These are phyloP conservation scores for Homarus americanus DNA, from an alignment of 1,140 invertebrate genomes.

Conservation along the genomic window DNA sequence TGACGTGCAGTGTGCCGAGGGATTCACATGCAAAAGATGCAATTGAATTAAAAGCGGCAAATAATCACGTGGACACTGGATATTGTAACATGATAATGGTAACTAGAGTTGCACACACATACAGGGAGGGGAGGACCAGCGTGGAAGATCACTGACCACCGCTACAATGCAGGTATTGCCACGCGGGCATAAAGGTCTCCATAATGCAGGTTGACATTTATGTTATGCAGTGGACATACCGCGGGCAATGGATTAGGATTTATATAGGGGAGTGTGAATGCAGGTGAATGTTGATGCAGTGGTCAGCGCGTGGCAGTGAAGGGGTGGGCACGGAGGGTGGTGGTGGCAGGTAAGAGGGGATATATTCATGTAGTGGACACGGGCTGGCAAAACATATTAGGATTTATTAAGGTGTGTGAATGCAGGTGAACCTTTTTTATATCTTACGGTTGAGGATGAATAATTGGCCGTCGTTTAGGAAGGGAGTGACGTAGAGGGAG, in stretches of 20 bases:
- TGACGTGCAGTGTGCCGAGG: slow-evolving; percentile 34
- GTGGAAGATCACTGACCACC: slow-evolving; percentile 44
- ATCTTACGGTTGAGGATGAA: background rate
- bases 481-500: no score
- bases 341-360: slow-evolving; percentile 17
- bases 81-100: slow-evolving; percentile 48
- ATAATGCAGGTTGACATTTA: slow-evolving; percentile 58
- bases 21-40: slow-evolving; percentile 57
- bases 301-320: slow-evolving; percentile 49
- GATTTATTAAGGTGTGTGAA: background rate
- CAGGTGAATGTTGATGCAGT: slow-evolving; percentile 53
- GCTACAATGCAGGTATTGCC: slow-evolving; percentile 13
- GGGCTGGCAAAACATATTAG: background rate
- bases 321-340: background rate
- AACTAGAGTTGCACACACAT: slow-evolving; percentile 22
- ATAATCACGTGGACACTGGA: slow-evolving; percentile 59
- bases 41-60: slow-evolving; percentile 70
- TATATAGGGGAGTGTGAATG: slow-evolving; percentile 51
- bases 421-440: background rate
- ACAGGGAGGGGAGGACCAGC: background rate
- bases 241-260: slow-evolving; percentile 44
- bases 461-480: background rate
- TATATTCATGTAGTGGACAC: slow-evolving; percentile 43
- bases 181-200: background rate
- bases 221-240: slow-evolving; percentile 46